Conservation (phyloP, 2,888 invertebrate species). For the Heliconius sara region DNA sequence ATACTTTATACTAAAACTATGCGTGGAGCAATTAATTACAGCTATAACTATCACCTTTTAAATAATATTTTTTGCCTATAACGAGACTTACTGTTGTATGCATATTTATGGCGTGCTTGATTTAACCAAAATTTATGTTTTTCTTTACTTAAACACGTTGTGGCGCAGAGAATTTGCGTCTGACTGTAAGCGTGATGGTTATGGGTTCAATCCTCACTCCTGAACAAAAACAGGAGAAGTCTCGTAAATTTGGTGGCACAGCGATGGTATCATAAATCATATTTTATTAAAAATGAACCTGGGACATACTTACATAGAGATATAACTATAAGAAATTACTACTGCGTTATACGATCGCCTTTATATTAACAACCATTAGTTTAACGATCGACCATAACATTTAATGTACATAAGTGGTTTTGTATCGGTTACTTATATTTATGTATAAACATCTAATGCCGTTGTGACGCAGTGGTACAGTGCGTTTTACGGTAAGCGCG, state of each 20-base stretch:
- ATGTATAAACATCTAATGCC: neutral
- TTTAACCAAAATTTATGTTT: neutral
- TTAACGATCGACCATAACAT: slow-evolving; percentile 24
- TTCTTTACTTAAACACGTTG: too few species aligned
- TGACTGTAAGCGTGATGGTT: neutral
- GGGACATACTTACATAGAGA: neutral
- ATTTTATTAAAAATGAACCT: neutral
- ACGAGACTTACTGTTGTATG: neutral
- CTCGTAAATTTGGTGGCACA: neutral
- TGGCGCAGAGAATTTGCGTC: neutral
- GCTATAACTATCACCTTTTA: slow-evolving; percentile 20
- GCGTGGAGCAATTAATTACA: slow-evolving; percentile 16
- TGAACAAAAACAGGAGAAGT: too few species aligned
- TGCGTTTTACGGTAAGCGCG: neutral
- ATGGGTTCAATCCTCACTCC: neutral
- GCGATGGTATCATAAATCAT: too few species aligned
- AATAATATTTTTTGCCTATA: neutral
- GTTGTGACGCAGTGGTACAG: neutral
- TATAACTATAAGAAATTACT: too few species aligned
- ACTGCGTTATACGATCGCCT: neutral
- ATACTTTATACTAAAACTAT: slow-evolving; percentile 6
- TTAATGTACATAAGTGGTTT: slow-evolving; percentile 14
- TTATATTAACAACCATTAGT: slow-evolving; percentile 11
- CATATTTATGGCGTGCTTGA: neutral
- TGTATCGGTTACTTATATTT: slow-evolving; percentile 4